Conservation (phyloP, 2,888 invertebrate species). For the Cheilosia soror region DNA sequence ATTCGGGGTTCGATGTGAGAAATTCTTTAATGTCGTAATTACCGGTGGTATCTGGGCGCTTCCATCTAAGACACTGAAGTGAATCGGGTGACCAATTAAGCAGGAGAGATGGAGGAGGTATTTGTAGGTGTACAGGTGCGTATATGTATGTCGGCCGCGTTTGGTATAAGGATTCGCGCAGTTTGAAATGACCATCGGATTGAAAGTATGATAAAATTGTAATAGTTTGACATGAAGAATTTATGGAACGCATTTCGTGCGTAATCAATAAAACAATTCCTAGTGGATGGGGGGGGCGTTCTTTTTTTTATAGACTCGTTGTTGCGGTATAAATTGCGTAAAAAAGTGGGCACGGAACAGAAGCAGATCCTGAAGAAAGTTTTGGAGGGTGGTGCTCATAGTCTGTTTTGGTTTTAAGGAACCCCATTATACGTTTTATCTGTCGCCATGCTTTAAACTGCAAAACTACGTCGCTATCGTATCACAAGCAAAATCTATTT, state of each 20-base stretch:
- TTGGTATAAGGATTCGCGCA: conserved; percentile 49
- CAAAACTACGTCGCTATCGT: too few relatives aligned
- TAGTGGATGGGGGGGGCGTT: background rate
- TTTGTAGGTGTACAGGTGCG: conserved; percentile 58
- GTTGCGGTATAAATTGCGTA: conserved; percentile 7
- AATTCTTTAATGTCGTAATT: conserved; percentile 75
- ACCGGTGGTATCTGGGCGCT: conserved; percentile 63
- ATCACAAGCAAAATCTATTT: too few relatives aligned
- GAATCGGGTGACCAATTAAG: conserved; percentile 71
- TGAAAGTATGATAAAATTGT: conserved; percentile 43
- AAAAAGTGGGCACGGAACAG: conserved; percentile 25
- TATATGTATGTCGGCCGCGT: background rate
- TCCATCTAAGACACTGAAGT: conserved; percentile 69
- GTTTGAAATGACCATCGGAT: conserved; percentile 46
- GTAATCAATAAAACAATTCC: conserved; percentile 59
- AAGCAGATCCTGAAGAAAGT: conserved; percentile 31
- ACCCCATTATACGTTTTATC: too few relatives aligned
- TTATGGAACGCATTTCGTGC: conserved; percentile 68
- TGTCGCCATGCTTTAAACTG: too few relatives aligned
- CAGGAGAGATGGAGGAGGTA: conserved; percentile 15
- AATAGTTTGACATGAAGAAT: conserved; percentile 68
- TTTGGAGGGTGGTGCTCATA: too few relatives aligned
- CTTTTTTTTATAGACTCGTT: background rate
- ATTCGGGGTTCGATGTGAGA: conserved; percentile 67
- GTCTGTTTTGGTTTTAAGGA: too few relatives aligned